These are phyloP conservation scores for Calonectris borealis DNA, from an alignment of 2,113 vertebrate species.

Conservation along the genomic window DNA sequence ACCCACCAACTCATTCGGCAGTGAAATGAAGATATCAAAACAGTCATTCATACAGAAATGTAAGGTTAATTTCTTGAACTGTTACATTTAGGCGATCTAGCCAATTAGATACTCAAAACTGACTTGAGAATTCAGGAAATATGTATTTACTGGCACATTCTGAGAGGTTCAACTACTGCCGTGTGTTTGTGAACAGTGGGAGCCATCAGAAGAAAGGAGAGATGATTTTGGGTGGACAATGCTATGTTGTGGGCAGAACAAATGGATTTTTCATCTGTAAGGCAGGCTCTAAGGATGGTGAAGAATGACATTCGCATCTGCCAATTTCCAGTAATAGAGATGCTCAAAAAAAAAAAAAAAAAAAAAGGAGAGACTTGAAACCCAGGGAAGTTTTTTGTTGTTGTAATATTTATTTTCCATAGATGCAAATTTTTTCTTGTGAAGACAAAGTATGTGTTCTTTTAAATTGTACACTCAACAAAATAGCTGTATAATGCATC, in stretches of 20 bases:
- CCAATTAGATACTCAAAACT: background rate
- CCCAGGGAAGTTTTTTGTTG: background rate
- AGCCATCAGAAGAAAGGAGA: background rate
- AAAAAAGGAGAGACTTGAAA: background rate
- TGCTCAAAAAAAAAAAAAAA: background rate
- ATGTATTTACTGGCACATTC: rapidly evolving
- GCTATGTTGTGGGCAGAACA: background rate
- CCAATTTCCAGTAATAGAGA: background rate
- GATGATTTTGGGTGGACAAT: background rate
- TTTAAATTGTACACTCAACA: background rate
- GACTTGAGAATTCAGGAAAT: background rate
- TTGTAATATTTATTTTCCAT: background rate
- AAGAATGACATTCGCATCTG: background rate
- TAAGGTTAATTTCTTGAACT: background rate
- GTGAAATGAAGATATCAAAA: background rate
- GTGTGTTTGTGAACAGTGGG: background rate
- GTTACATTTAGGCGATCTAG: background rate
- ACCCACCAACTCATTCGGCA: background rate
- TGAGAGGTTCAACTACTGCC: background rate
- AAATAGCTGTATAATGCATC: background rate
- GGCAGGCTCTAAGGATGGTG: background rate
- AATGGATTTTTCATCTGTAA: background rate
- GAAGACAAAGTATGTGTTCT: background rate
- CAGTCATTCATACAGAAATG: background rate
- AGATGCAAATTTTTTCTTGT: background rate